Conservation (phyloP, 2,888 invertebrate species). For the Polyommatus iphigenia region DNA sequence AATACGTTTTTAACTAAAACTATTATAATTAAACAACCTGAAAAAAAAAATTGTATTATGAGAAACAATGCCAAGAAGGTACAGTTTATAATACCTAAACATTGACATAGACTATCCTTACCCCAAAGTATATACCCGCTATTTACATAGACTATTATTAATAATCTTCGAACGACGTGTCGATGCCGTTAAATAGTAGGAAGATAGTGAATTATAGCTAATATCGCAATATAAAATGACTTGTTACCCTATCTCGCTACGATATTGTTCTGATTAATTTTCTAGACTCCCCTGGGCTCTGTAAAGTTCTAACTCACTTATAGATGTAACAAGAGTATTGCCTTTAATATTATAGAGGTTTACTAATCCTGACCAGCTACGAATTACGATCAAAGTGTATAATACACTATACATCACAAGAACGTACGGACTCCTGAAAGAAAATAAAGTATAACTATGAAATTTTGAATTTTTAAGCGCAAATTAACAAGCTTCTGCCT, state of each 20-base stretch:
- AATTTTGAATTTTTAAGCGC: too few species aligned
- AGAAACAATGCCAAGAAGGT: too few species aligned
- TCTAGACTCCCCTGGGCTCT: background rate
- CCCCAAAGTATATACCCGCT: too few species aligned
- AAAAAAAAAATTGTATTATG: too few species aligned
- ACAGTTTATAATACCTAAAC: too few species aligned
- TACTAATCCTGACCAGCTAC: background rate
- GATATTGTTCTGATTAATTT: background rate
- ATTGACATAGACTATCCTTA: too few species aligned
- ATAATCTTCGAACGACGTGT: background rate
- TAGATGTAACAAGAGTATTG: background rate
- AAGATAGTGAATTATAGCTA: conserved; percentile 7
- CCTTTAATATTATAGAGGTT: background rate
- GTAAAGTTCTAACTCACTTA: background rate
- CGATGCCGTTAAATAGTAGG: background rate
- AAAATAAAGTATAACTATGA: too few species aligned
- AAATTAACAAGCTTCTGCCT: too few species aligned
- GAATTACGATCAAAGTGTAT: background rate
- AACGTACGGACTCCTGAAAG: background rate
- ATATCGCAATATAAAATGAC: background rate
- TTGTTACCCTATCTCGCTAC: background rate
- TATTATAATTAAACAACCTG: too few species aligned
- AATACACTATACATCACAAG: too few species aligned
- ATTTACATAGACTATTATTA: background rate
- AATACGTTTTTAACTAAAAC: too few species aligned